Conservation (phyloP, 2,113 vertebrate genomes). For the Candoia aspera region DNA sequence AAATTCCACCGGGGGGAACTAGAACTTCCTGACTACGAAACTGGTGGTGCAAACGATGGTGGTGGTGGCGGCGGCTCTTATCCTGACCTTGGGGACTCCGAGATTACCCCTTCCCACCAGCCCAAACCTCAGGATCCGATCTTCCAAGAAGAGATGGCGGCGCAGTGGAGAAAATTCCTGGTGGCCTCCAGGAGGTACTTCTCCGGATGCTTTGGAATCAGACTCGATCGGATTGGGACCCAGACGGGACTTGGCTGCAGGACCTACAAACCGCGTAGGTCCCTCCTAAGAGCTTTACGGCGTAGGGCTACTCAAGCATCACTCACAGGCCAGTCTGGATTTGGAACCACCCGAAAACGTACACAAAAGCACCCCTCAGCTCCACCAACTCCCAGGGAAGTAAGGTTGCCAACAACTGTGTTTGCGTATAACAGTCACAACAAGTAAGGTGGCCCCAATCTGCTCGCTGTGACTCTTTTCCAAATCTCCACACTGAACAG, state of each 20-base stretch:
- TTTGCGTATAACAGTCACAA: too few relatives aligned
- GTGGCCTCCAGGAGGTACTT: constrained; percentile 70
- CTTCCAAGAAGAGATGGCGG: constrained; percentile 57
- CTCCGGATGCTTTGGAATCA: constrained; percentile 81
- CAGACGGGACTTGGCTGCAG: constrained; percentile 81
- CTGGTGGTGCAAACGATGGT: neutral
- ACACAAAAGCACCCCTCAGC: neutral
- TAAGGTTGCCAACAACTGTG: neutral
- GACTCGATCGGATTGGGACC: constrained; percentile 84
- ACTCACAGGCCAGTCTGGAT: neutral
- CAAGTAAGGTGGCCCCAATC: accelerated
- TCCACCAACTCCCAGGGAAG: neutral
- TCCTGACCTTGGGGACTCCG: neutral
- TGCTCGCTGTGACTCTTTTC: neutral
- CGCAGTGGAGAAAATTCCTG: constrained; percentile 74
- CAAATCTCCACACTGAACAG: neutral
- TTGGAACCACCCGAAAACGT: neutral
- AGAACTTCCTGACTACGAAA: accelerated
- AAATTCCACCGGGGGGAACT: constrained; percentile 4
- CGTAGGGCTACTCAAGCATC: neutral
- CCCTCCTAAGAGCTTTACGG: neutral
- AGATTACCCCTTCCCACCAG: neutral
- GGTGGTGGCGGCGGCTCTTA: neutral
- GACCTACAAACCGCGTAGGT: constrained; percentile 51
- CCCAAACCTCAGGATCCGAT: neutral